These are phyloP conservation scores for Luffia ferchaultella DNA, from an alignment of 2,888 invertebrate species.

Conservation along the genomic window DNA sequence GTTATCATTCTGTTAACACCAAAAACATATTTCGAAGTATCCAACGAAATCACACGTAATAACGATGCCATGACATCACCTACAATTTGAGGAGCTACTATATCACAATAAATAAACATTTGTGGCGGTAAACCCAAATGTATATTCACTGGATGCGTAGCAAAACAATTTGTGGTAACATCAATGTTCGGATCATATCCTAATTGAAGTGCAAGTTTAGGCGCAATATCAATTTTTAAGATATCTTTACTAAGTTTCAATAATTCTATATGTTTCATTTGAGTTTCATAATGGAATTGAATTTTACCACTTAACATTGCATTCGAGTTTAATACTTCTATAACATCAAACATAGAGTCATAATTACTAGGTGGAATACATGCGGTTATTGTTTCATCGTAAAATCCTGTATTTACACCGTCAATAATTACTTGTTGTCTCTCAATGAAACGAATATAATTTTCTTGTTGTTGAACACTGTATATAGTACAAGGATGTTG, in stretches of 20 bases:
- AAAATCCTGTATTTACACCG: neutral
- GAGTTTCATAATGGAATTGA: neutral
- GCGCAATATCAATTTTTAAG: neutral
- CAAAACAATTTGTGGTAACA: neutral
- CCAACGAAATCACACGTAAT: conserved; percentile 17
- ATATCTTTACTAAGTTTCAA: neutral
- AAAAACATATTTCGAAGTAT: conserved; percentile 15
- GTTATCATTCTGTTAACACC: conserved; percentile 19
- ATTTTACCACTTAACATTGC: neutral
- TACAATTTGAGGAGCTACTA: conserved; percentile 15
- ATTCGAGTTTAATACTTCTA: neutral
- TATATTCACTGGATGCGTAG: conserved; percentile 5
- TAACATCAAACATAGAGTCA: neutral
- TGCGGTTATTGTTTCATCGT: neutral
- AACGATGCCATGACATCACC: conserved; percentile 19
- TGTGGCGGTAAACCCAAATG: conserved; percentile 16
- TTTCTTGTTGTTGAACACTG: conserved; percentile 16
- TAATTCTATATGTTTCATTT: neutral
- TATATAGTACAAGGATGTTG: conserved; percentile 13
- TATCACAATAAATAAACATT: conserved; percentile 16
- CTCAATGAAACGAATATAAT: conserved; percentile 8
- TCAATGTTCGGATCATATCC: neutral
- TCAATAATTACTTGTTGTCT: neutral
- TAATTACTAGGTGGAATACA: neutral
- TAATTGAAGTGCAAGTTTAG: neutral